These are phyloP conservation scores for Vombatus ursinus DNA, from an alignment of 2,113 vertebrate genomes.

Conservation along the genomic window DNA sequence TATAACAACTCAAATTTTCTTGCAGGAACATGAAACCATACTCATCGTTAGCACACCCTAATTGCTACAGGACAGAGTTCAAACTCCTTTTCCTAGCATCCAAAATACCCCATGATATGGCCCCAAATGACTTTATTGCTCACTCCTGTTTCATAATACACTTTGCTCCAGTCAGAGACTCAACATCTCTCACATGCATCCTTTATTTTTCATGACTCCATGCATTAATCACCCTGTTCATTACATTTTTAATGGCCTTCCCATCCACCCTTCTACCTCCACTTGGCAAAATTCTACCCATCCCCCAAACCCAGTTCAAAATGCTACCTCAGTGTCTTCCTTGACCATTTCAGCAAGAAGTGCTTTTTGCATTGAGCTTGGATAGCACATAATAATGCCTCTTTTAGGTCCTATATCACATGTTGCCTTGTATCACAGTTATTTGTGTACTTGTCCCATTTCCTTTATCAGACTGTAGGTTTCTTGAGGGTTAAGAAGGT, in stretches of 20 bases:
- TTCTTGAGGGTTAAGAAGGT: not conserved
- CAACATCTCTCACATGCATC: not conserved
- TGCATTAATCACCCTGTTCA: not conserved
- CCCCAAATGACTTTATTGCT: not conserved
- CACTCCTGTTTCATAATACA: not conserved
- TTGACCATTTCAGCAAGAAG: not conserved
- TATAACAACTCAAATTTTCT: not conserved
- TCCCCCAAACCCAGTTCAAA: not conserved
- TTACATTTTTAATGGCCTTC: not conserved
- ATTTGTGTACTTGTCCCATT: not conserved
- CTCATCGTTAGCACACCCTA: not conserved
- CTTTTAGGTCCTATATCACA: not conserved
- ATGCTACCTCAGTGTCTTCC: not conserved
- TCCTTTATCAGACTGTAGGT: not conserved
- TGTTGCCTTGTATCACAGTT: not conserved
- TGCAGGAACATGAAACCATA: not conserved
- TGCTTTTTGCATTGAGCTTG: not conserved
- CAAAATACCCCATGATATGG: not conserved
- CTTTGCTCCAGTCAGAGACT: not conserved
- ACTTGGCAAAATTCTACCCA: not conserved
- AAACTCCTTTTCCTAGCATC: not conserved
- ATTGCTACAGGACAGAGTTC: not conserved
- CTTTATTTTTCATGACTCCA: not conserved
- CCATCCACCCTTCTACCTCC: not conserved
- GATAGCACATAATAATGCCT: not conserved